Evolutionary conservation across 2,113 vertebrate species (phyloP).

Genomic region (Amblyornis subalaris): DNA sequence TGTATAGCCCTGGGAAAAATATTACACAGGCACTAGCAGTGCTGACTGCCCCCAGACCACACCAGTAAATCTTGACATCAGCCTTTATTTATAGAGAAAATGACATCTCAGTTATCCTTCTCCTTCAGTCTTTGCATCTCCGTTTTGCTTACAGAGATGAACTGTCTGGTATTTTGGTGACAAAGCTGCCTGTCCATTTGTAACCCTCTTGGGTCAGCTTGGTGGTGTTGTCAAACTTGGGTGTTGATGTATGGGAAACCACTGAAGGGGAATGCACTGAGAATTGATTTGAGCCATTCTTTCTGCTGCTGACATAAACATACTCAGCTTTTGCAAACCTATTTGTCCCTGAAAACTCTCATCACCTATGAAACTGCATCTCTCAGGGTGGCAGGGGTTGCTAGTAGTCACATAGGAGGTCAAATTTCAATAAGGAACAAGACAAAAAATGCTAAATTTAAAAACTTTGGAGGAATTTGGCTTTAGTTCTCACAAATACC

Average conservation of each 20-base stretch:
- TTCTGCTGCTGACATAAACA: background rate
- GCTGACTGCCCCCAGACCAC: background rate
- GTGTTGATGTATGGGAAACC: background rate
- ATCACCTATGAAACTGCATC: background rate
- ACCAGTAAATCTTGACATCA: background rate
- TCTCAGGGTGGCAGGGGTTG: background rate
- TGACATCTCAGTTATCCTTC: background rate
- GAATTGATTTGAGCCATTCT: background rate
- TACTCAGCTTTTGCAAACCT: background rate
- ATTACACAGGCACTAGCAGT: background rate
- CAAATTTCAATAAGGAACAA: background rate
- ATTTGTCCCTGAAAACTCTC: background rate
- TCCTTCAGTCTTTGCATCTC: background rate
- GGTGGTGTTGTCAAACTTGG: background rate
- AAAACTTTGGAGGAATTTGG: background rate
- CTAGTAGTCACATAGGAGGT: rapidly evolving
- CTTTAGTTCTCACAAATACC: background rate
- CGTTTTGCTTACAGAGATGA: background rate
- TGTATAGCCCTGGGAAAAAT: background rate
- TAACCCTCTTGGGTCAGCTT: background rate
- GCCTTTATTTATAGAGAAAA: background rate
- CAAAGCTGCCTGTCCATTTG: background rate
- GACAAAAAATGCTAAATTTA: background rate
- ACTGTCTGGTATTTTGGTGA: background rate
- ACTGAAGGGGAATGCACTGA: background rate